These are phyloP conservation scores for Scomberomorus guttatus DNA, from an alignment of 2,797 vertebrate species.

Conservation along the genomic window DNA sequence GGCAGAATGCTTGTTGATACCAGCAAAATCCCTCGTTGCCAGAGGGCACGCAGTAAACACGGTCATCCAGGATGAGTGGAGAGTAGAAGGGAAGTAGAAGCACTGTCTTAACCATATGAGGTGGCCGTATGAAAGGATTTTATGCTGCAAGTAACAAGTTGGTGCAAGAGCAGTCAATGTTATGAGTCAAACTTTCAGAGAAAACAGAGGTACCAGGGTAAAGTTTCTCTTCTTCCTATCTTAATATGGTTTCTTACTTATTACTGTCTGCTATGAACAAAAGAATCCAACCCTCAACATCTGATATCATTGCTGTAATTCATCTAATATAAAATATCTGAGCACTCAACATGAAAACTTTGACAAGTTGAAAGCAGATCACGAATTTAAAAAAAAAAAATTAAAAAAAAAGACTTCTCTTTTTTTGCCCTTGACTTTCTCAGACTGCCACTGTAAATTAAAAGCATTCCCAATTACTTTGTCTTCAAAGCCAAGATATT, in stretches of 20 bases:
- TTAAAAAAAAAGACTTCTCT: conserved; percentile 29
- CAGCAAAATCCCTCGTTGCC: conserved; percentile 40
- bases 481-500: conserved; percentile 26
- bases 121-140: conserved; percentile 10
- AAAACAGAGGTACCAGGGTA: not conserved
- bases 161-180: not conserved
- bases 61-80: not conserved
- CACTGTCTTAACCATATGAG: conserved; percentile 9
- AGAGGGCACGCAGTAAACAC: conserved; percentile 15
- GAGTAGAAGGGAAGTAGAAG: not conserved
- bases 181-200: not conserved
- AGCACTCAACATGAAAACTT: not conserved
- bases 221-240: not conserved
- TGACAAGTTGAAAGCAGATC: conserved; percentile 11
- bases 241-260: not conserved
- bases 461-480: conserved; percentile 9
- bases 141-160: conserved; percentile 7
- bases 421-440: not conserved
- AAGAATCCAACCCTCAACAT: not conserved
- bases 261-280: not conserved
- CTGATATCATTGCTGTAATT: conserved; percentile 14
- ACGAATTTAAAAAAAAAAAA: no score
- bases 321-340: conserved; percentile 2
- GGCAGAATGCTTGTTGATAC: conserved; percentile 18
- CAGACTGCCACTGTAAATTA: conserved; percentile 8